Percentiles rank a stretch among this genome's conserved stretches.
Conservation (phyloP, 1,140 invertebrate species). For the Ostrea denselamellosa region DNA sequence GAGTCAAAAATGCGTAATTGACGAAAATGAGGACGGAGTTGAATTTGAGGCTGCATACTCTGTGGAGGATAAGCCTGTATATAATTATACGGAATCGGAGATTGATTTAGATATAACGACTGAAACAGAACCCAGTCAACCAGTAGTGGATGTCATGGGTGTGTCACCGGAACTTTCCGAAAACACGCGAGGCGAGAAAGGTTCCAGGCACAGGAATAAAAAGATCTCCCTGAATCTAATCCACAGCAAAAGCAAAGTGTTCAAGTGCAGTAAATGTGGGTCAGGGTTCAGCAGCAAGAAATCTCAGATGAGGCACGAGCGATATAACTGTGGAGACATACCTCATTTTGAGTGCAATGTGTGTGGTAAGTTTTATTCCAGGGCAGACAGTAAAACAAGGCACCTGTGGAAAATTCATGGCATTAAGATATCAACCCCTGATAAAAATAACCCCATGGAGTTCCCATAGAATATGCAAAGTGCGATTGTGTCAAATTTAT, state of each 20-base stretch:
- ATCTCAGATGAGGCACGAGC: slow-evolving; percentile 50
- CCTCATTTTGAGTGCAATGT: slow-evolving; percentile 48
- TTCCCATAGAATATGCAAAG: slow-evolving; percentile 2
- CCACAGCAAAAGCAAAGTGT: slow-evolving; percentile 2
- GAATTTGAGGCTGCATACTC: background rate
- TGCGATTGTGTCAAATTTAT: background rate
- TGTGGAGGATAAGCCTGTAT: background rate
- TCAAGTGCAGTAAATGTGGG: slow-evolving; percentile 46
- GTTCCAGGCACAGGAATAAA: background rate
- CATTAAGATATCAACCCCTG: slow-evolving; percentile 39
- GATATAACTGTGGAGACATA: slow-evolving; percentile 46
- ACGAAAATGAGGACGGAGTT: background rate
- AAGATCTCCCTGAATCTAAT: background rate
- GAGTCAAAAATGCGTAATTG: background rate
- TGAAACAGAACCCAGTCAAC: background rate
- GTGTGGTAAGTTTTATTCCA: slow-evolving; percentile 50
- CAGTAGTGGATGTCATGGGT: background rate
- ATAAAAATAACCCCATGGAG: slow-evolving; percentile 18
- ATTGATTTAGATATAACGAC: background rate
- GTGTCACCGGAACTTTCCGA: background rate
- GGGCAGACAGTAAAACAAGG: slow-evolving; percentile 49
- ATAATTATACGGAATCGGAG: background rate
- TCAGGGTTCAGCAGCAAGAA: slow-evolving; percentile 48
- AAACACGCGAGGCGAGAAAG: background rate
- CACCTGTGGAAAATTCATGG: slow-evolving; percentile 49